Conservation (phyloP, 2,113 vertebrate genomes). For the Perca fluviatilis region DNA sequence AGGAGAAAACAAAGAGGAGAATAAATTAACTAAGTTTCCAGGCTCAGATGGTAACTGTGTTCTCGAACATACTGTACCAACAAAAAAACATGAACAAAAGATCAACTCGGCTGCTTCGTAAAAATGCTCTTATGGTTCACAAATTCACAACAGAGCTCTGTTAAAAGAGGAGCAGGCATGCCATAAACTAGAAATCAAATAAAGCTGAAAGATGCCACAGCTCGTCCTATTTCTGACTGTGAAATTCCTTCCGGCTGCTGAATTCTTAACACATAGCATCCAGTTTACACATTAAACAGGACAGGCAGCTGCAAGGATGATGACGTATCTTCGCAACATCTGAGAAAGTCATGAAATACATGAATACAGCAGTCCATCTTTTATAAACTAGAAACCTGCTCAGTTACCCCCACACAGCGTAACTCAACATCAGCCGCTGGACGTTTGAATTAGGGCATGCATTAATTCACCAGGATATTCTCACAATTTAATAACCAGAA, state of each 20-base stretch:
- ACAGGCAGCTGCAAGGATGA: slow-evolving; percentile 22
- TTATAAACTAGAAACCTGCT: neutral
- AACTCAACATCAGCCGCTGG: neutral
- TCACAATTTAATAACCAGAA: slow-evolving; percentile 18
- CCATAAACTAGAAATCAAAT: slow-evolving; percentile 28
- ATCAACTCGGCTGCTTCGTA: neutral
- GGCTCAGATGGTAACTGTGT: neutral
- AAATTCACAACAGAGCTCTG: slow-evolving; percentile 7
- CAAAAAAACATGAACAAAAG: slow-evolving; percentile 14
- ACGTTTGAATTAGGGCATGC: slow-evolving; percentile 35
- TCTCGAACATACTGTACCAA: neutral
- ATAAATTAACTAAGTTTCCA: slow-evolving; percentile 31
- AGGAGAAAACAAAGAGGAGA: slow-evolving; percentile 13
- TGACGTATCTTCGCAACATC: slow-evolving; percentile 9
- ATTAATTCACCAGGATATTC: slow-evolving; percentile 23
- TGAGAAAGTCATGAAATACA: slow-evolving; percentile 8
- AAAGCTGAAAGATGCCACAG: slow-evolving; percentile 18
- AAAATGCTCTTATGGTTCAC: slow-evolving; percentile 19
- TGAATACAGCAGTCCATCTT: slow-evolving; percentile 19
- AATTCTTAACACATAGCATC: slow-evolving; percentile 28
- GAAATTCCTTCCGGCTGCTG: slow-evolving; percentile 32
- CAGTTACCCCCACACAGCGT: neutral
- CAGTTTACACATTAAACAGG: slow-evolving; percentile 29
- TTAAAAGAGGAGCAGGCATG: slow-evolving; percentile 17
- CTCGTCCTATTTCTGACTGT: slow-evolving; percentile 41